Conservation (phyloP, 2,888 invertebrate genomes). For the Epiblema foenella region DNA sequence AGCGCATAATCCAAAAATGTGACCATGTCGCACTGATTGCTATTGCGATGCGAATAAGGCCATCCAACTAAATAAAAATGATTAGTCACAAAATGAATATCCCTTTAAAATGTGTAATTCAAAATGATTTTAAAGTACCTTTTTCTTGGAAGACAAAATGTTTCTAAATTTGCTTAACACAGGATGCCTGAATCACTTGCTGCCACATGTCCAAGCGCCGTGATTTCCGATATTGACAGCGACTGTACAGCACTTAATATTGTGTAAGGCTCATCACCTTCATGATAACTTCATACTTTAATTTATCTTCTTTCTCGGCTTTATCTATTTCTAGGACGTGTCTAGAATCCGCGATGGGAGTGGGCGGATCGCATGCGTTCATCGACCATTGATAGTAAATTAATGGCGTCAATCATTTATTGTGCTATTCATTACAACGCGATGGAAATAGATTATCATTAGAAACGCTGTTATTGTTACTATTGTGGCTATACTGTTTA, state of each 20-base stretch:
- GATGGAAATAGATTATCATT: constrained; percentile 57
- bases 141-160: neutral
- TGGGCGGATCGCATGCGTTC: constrained; percentile 59
- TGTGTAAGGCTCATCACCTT: constrained; percentile 9
- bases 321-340: constrained; percentile 13
- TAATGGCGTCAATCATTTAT: constrained; percentile 64
- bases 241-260: neutral
- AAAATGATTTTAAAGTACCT: too few species aligned
- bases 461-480: constrained; percentile 27
- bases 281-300: constrained; percentile 7
- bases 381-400: constrained; percentile 67
- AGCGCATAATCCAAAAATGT: too few species aligned
- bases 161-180: neutral
- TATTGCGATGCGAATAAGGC: too few species aligned
- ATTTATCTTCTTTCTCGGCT: neutral
- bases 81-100: too few species aligned
- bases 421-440: constrained; percentile 56
- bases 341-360: constrained; percentile 48
- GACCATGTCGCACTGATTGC: too few species aligned
- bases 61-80: too few species aligned
- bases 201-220: neutral
- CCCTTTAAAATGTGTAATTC: too few species aligned
- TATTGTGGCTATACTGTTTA: neutral
- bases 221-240: neutral
- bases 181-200: neutral